phyloP scores from a whole-genome alignment of 2,888 invertebrate genomes.

The Latrodectus hesperus region DNA sequence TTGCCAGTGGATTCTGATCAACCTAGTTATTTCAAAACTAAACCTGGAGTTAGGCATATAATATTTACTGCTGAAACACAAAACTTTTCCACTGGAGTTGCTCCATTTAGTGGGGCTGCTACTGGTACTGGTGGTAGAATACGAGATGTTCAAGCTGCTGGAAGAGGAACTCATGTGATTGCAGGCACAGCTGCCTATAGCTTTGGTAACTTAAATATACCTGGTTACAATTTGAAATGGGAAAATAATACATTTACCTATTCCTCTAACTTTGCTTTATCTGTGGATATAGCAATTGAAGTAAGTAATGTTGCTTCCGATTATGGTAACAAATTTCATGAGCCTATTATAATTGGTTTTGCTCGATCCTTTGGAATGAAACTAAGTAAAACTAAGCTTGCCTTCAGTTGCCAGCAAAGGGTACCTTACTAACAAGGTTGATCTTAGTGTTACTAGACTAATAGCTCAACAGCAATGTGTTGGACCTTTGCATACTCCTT shows the following conservation, averaged over 20 bases:
- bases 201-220: too few species aligned
- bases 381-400: slow-evolving; percentile 80
- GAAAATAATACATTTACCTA: slow-evolving; percentile 84
- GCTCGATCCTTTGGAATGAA: slow-evolving; percentile 90
- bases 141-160: slow-evolving; percentile 95
- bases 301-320: slow-evolving; percentile 99
- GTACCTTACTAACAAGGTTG: slow-evolving; percentile 92
- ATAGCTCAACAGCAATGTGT: too few species aligned
- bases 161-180: slow-evolving; percentile 93
- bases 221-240: slow-evolving; percentile 90
- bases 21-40: too few species aligned
- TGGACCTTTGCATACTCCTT: slow-evolving; percentile 95
- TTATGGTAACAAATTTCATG: slow-evolving; percentile 99
- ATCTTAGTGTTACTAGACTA: slow-evolving; percentile 79
- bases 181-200: too few species aligned
- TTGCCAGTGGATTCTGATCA: too few species aligned
- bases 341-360: slow-evolving; percentile 94
- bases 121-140: slow-evolving; percentile 97
- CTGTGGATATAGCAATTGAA: slow-evolving; percentile 93
- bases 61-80: slow-evolving; percentile 99
- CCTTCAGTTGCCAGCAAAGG: slow-evolving; percentile 96
- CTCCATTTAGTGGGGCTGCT: slow-evolving; percentile 97
- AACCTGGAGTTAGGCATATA: slow-evolving; percentile 84
- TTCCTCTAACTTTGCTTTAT: too few species aligned
- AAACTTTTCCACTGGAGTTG: slow-evolving; percentile 97